Conservation (phyloP, 2,113 vertebrate genomes). For the Heptranchias perlo region DNA sequence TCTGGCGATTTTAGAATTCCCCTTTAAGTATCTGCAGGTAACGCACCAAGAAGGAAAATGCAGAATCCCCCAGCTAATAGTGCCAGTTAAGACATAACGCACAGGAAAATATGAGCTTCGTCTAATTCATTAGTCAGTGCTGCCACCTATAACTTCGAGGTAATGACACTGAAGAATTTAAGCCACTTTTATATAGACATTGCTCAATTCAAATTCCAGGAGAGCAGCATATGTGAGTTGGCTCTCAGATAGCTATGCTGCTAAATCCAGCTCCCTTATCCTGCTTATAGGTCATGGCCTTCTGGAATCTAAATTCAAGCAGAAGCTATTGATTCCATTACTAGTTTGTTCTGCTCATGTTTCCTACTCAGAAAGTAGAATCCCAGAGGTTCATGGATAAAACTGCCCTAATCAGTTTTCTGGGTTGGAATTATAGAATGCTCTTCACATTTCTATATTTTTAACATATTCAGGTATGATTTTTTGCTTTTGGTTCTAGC, state of each 20-base stretch:
- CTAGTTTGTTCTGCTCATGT: neutral
- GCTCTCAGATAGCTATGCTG: neutral
- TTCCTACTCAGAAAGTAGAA: neutral
- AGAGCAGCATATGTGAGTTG: neutral
- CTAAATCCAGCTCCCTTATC: neutral
- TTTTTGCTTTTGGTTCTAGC: neutral
- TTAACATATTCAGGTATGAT: neutral
- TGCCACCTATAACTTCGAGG: neutral
- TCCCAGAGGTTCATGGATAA: neutral
- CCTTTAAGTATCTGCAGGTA: neutral
- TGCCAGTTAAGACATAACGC: neutral
- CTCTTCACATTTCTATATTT: neutral
- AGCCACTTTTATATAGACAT: neutral
- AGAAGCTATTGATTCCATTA: neutral
- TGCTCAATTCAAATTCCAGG: neutral
- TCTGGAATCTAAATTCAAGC: neutral
- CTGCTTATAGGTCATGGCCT: neutral
- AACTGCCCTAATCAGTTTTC: neutral
- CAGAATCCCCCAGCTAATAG: neutral
- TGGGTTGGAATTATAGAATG: conserved; percentile 7
- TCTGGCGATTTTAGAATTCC: neutral
- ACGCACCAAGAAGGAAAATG: neutral
- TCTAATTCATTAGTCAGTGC: neutral
- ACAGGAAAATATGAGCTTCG: neutral
- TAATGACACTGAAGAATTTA: neutral